Base-by-base conservation (phyloP, 2,888 invertebrate species). In the Drosophila gaucha region DNA sequence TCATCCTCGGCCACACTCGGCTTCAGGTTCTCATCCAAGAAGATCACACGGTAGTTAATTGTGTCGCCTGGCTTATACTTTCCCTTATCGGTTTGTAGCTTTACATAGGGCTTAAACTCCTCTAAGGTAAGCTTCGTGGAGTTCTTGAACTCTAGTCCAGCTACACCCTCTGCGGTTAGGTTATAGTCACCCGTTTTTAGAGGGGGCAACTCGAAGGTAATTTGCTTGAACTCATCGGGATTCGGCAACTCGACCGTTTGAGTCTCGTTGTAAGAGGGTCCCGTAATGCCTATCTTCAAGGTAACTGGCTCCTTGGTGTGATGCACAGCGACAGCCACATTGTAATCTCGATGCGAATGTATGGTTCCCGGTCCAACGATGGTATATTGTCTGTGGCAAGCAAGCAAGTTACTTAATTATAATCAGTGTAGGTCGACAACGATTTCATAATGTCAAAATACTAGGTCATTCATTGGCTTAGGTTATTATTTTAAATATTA, bases 41-140 rank as follows among this genome's bases (percentile, higher is more conserved):
- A 89, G 35, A 91, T 67, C 2, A 90, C 74, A 16, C 91, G 86
- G 91, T 97, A 98, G 90, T 95, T 94, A 38, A 99, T 94, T 74
- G 94, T 94, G 89, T 96, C 95, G 12, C 96, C 95, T 0, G 98
- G 97, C 89, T 97, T 96, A 91, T 98, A 98, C 71, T 97, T 95
- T 14, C 97, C 95, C 92, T 97, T 96, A 91, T 98, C 98, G 0
- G 97, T 97, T 90, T 98, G 98, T 55, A 98, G 94, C 88, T 97
- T 96, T 6, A 97, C 94, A 44, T 85, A 70, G 1, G 88, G 73
- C 18, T 68, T 68, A 18, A 89, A 89, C 0, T 60, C 74, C 0
- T 95, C 74, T 94, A 94, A 68, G 94, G 93, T 92, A 94, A 97
- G 57, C 93, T 94, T 93, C 0, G 95, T 95, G n/a, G 95, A 93